These are phyloP conservation scores for Rhagonycha fulva DNA, from an alignment of 2,888 invertebrate species.

Conservation along the genomic window DNA sequence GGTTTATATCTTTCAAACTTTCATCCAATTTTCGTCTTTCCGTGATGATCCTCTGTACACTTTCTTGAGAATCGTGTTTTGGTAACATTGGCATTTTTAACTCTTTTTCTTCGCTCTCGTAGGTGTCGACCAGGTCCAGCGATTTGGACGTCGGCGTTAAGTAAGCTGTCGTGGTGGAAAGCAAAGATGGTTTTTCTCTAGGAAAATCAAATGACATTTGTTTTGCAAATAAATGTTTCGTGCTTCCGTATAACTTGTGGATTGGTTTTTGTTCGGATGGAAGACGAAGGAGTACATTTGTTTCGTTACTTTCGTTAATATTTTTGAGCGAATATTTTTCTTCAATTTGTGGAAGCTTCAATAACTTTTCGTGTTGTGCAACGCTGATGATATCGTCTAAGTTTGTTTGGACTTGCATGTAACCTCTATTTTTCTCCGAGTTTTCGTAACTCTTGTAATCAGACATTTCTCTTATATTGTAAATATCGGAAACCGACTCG, in stretches of 20 bases:
- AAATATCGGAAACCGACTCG: constrained; percentile 52
- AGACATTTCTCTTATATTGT: constrained; percentile 46
- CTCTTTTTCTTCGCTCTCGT: constrained; percentile 24
- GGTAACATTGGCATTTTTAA: constrained; percentile 43
- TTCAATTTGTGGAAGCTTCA: constrained; percentile 41
- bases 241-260: constrained; percentile 56
- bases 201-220: constrained; percentile 61
- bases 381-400: constrained; percentile 46
- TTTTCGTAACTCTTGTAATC: constrained; percentile 35
- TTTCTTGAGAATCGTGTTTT: constrained; percentile 55
- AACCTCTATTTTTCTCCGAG: constrained; percentile 50
- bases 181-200: constrained; percentile 59
- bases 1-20: constrained; percentile 48
- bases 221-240: constrained; percentile 61
- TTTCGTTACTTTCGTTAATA: constrained; percentile 43
- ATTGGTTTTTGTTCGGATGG: constrained; percentile 47
- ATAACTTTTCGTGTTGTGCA: constrained; percentile 36
- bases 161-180: constrained; percentile 14
- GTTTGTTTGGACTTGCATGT: constrained; percentile 37
- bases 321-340: constrained; percentile 42
- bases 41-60: constrained; percentile 65
- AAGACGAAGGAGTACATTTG: constrained; percentile 41
- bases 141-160: constrained; percentile 16
- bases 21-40: constrained; percentile 64
- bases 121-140: constrained; percentile 10